Conservation (phyloP, 2,797 vertebrate species). For the Coregonus suidteri region DNA sequence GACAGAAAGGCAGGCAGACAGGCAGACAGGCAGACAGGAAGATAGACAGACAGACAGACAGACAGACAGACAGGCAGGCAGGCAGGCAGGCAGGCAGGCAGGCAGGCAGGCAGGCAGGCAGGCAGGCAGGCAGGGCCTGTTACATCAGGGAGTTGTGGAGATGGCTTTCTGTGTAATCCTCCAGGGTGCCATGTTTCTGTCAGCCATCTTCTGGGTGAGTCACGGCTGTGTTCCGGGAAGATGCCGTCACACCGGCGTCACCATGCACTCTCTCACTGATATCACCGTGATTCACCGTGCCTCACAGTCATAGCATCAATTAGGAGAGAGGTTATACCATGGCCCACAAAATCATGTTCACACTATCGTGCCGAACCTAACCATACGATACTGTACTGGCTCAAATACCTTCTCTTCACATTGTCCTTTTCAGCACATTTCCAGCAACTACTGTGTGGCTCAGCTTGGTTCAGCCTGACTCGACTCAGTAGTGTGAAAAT, state of each 20-base stretch:
- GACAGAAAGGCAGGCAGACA: background rate
- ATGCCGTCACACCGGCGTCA: conserved; percentile 42
- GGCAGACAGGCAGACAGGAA: background rate
- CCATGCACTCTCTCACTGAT: conserved; percentile 22
- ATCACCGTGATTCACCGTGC: background rate
- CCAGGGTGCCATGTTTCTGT: conserved; percentile 58
- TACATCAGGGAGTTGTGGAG: background rate
- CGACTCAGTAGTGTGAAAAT: background rate
- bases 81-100: background rate
- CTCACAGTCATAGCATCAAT: conserved; percentile 40
- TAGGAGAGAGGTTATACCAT: conserved; percentile 36
- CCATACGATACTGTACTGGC: background rate
- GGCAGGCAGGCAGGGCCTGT: conserved; percentile 4
- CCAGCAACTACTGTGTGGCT: too few relatives aligned
- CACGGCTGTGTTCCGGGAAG: conserved; percentile 57
- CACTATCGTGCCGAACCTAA: conserved; percentile 11
- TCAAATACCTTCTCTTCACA: background rate
- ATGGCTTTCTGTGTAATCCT: conserved; percentile 50
- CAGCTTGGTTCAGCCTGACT: background rate
- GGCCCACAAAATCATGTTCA: conserved; percentile 29
- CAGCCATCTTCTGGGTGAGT: conserved; percentile 59
- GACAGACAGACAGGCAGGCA: background rate
- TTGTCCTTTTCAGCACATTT: background rate
- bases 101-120: background rate
- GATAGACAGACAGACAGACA: background rate